Conservation (phyloP, 2,113 vertebrate genomes). For the Meleagris gallopavo region DNA sequence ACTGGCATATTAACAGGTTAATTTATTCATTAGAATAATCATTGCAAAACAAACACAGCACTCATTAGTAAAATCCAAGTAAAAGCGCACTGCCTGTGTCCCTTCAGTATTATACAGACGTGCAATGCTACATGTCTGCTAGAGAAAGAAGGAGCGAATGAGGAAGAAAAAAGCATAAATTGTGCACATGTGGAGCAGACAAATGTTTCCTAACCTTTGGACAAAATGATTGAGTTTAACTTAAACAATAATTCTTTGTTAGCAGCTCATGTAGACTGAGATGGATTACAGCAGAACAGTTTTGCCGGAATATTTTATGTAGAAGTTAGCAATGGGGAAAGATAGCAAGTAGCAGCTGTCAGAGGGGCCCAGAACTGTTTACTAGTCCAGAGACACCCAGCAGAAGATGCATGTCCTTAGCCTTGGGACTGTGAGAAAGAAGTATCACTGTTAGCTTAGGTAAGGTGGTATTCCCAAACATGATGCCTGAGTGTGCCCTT, state of each 20-base stretch:
- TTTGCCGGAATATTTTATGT: neutral
- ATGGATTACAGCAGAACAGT: neutral
- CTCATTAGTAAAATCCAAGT: neutral
- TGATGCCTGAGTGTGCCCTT: neutral
- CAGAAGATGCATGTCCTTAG: neutral
- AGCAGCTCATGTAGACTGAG: neutral
- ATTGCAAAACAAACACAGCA: neutral
- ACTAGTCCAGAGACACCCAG: neutral
- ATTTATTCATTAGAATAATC: slow-evolving; percentile 32
- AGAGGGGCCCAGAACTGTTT: neutral
- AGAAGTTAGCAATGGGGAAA: neutral
- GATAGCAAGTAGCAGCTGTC: neutral
- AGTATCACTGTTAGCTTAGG: neutral
- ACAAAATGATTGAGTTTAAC: neutral
- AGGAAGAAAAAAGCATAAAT: neutral
- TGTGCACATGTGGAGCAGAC: neutral
- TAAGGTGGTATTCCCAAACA: neutral
- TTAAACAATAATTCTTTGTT: neutral
- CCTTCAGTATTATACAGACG: neutral
- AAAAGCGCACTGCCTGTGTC: neutral
- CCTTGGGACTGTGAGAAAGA: neutral
- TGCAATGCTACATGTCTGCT: neutral
- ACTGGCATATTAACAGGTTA: slow-evolving; percentile 7
- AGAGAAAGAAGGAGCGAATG: neutral
- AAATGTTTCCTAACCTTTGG: neutral